phyloP scores from a whole-genome alignment of 2,113 vertebrate species.

The Spheniscus mendiculus region DNA sequence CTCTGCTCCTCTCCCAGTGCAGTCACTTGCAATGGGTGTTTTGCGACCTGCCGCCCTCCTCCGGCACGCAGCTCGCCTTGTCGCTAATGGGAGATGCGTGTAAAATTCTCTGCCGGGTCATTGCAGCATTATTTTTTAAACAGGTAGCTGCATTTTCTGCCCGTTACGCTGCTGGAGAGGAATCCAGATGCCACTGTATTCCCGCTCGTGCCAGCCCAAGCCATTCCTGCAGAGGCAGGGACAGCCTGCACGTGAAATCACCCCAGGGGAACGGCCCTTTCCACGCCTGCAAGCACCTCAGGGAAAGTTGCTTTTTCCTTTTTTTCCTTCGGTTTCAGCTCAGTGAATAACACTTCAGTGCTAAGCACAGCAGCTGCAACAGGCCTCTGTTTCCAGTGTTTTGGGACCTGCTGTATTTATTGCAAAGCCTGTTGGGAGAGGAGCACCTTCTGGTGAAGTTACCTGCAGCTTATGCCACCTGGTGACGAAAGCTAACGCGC shows the following conservation, averaged over 20 bases:
- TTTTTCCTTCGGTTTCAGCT: background rate
- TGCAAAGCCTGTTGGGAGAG: background rate
- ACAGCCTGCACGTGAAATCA: background rate
- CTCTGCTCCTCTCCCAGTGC: background rate
- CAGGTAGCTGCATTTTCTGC: background rate
- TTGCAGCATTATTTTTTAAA: slow-evolving; percentile 16
- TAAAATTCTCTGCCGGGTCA: background rate
- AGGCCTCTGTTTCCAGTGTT: background rate
- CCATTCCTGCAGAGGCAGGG: background rate
- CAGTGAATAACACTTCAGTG: background rate
- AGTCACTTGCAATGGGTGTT: background rate
- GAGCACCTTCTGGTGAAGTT: background rate
- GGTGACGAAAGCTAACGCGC: background rate
- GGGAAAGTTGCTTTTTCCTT: background rate
- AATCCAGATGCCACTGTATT: background rate
- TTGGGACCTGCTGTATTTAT: background rate
- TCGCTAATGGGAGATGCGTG: background rate
- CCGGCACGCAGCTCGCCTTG: accelerated
- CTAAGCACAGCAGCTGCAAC: background rate
- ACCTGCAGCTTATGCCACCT: background rate
- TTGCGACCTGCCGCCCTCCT: background rate
- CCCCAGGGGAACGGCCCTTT: background rate
- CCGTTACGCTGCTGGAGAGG: background rate
- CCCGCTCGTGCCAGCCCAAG: background rate
- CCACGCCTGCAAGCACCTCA: background rate